Conservation (phyloP, 2,113 vertebrate genomes). For the Leptobrachium leishanense region DNA sequence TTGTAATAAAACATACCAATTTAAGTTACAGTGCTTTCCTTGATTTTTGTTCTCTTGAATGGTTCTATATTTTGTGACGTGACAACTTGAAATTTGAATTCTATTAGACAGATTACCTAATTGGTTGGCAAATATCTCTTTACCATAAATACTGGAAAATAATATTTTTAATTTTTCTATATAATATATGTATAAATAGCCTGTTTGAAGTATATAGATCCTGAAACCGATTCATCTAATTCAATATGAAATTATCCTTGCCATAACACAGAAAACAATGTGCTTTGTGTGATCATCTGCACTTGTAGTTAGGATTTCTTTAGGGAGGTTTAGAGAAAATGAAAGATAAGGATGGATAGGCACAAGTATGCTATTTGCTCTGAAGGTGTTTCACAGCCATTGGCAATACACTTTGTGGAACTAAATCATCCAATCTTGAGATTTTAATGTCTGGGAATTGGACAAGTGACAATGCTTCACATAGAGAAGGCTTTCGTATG, state of each 20-base stretch:
- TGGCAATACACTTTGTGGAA: slow-evolving; percentile 15
- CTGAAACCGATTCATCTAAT: too few species aligned
- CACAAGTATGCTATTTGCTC: slow-evolving; percentile 23
- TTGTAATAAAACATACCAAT: too few species aligned
- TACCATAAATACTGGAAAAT: too few species aligned
- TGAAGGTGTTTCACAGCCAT: slow-evolving; percentile 27
- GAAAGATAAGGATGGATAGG: slow-evolving; percentile 17
- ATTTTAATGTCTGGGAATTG: slow-evolving; percentile 37
- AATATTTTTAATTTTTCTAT: too few species aligned
- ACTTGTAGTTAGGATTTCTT: neutral
- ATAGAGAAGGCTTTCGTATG: slow-evolving; percentile 1
- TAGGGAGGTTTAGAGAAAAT: neutral
- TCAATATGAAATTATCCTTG: neutral
- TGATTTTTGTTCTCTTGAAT: too few species aligned
- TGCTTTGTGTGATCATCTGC: neutral
- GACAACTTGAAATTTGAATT: too few species aligned
- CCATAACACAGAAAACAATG: neutral
- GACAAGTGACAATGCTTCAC: slow-evolving; percentile 28
- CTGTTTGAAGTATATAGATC: too few species aligned
- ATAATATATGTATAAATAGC: too few species aligned
- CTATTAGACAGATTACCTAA: too few species aligned
- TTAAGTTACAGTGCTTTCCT: too few species aligned
- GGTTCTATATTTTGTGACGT: too few species aligned
- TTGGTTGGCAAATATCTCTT: too few species aligned
- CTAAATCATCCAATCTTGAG: slow-evolving; percentile 26